Percentiles rank a stretch among this genome's conserved stretches.
phyloP scores from a whole-genome alignment of 2,113 vertebrate species.

The Lepus europaeus region DNA sequence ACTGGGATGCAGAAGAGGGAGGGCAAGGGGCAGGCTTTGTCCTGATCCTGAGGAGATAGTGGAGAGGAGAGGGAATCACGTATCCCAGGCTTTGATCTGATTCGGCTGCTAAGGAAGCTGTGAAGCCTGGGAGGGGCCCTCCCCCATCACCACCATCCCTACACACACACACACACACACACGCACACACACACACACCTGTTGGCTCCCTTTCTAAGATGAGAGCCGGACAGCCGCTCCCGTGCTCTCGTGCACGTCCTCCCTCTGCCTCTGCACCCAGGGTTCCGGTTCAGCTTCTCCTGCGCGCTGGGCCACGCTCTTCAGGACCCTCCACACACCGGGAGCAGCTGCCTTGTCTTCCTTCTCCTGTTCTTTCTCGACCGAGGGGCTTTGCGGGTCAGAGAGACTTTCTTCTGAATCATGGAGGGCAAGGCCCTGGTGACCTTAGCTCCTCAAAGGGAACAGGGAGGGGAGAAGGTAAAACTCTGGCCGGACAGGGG shows the following conservation, averaged over 20 bases:
- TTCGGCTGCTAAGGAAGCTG: background rate
- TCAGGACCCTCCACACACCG: background rate
- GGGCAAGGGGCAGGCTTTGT: fast-evolving
- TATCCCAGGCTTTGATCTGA: background rate
- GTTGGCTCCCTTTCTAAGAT: background rate
- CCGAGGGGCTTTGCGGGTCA: background rate
- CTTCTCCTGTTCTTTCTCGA: background rate
- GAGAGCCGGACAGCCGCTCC: background rate
- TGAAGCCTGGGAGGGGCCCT: background rate
- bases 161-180: too few relatives aligned
- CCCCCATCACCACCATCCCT: too few relatives aligned
- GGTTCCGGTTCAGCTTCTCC: background rate
- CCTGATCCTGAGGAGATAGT: background rate
- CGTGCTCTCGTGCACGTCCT: background rate
- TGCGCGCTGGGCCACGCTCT: background rate
- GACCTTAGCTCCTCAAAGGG: background rate
- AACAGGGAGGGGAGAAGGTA: background rate
- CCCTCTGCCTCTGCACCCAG: background rate
- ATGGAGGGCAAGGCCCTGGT: background rate
- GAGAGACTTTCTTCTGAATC: background rate
- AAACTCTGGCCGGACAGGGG: background rate
- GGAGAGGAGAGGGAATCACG: background rate
- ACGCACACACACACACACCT: fast-evolving
- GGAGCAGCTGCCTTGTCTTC: background rate
- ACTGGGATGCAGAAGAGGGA: background rate